phyloP scores from a whole-genome alignment of 2,797 vertebrate species.

The Threskiornis aethiopicus region DNA sequence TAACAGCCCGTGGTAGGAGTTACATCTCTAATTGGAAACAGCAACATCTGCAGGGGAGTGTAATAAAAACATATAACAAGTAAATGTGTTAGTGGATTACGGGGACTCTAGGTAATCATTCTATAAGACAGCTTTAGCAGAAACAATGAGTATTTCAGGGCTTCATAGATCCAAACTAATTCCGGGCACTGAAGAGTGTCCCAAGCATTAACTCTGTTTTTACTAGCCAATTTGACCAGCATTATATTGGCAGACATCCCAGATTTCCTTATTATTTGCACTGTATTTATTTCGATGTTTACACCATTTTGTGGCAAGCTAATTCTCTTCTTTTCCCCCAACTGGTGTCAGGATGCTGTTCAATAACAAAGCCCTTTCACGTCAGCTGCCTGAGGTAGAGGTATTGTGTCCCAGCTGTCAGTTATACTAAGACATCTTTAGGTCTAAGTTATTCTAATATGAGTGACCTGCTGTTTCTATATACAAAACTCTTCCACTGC shows the following conservation, averaged over 20 bases:
- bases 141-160: conserved; percentile 27
- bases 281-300: conserved; percentile 29
- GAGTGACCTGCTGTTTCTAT: conserved; percentile 55
- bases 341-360: background rate
- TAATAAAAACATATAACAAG: conserved; percentile 62
- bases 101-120: conserved; percentile 39
- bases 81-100: conserved; percentile 52
- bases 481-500: conserved; percentile 22
- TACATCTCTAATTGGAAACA: conserved; percentile 81
- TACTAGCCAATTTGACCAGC: background rate
- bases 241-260: conserved; percentile 22
- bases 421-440: conserved; percentile 33
- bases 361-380: conserved; percentile 29
- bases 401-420: conserved; percentile 34
- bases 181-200: conserved; percentile 5
- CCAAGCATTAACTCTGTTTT: conserved; percentile 17
- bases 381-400: background rate
- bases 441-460: conserved; percentile 25
- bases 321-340: background rate
- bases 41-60: conserved; percentile 72
- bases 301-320: background rate
- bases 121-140: background rate
- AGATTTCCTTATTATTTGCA: conserved; percentile 24
- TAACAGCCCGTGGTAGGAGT: conserved; percentile 73
- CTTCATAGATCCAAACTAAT: background rate